Evolutionary conservation across 2,113 vertebrate species (phyloP), one percentile per base, ranked within the genome.

Genomic region (Saccopteryx leptura): DNA sequence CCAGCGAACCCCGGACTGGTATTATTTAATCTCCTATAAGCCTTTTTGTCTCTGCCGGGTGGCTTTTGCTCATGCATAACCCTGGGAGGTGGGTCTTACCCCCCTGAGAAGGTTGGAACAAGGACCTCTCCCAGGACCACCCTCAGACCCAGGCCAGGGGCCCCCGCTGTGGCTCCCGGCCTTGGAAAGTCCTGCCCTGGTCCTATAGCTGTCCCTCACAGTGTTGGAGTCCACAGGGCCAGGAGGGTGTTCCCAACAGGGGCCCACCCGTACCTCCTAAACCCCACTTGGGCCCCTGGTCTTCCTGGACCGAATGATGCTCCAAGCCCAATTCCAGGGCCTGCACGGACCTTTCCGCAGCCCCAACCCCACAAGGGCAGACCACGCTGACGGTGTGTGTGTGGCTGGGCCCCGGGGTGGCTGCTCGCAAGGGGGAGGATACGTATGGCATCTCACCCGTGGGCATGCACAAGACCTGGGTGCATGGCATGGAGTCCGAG

Each of bases 321-420:
- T 24, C 33, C 48, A 79, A 58, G 48, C 21, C 65, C 33, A 83
- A 2, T 2, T 50, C 46, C 5, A 24, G 56, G 5, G 39, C 84
- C 24, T 85, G 14, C 4, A 7, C 4, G 15, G 15, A 4, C 68
- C 76, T 33, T 18, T 33, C 1, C 71, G 23, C 48, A 13, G 39
- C 24, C 15, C 39, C 74, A 54, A 0, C n/a, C 23, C 12, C 12
- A 5, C 33, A 0, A 17, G 65, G 33, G 60, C 12, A 13, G 65
- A 33, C 33, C 1, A 0, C 0, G 26, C 21, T 7, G 6, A 26
- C 12, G 31, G 48, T 4, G 6, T n/a, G 71, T 5, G 3, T 9
- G 3, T 17, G 31, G 48, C 66, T n/a, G 66, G 18, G 11, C 46
- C 24, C 31, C 26, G 33, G 56, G 5, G 12, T 1, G 0, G 50